Evolutionary conservation across 2,888 invertebrate species (phyloP).

Genomic region (Carabus problematicus): DNA sequence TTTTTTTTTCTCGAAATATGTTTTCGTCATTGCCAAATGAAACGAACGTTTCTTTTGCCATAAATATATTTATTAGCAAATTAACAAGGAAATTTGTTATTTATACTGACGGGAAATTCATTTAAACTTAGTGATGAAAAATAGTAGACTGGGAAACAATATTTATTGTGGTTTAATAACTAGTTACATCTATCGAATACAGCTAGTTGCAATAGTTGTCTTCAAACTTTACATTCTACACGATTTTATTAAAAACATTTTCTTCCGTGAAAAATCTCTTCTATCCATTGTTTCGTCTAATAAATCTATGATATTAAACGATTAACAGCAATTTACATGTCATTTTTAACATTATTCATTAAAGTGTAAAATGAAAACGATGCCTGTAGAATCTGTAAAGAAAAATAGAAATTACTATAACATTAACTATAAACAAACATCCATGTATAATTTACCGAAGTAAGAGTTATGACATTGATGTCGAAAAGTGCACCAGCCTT

Average conservation of each 20-base stretch:
- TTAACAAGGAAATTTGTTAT: too few relatives aligned
- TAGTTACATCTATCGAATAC: too few relatives aligned
- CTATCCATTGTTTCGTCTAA: background rate
- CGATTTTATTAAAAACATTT: background rate
- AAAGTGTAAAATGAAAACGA: constrained; percentile 32
- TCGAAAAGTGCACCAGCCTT: constrained; percentile 24
- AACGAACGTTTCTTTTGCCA: too few relatives aligned
- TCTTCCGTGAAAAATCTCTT: background rate
- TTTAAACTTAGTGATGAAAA: too few relatives aligned
- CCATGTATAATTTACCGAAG: constrained; percentile 15
- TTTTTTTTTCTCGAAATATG: too few relatives aligned
- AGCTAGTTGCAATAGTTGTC: too few relatives aligned
- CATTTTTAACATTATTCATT: constrained; percentile 19
- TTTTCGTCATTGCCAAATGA: background rate
- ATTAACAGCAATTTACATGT: background rate
- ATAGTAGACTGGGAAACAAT: too few relatives aligned
- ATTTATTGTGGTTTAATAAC: too few relatives aligned
- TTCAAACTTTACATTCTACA: too few relatives aligned
- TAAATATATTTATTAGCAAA: too few relatives aligned
- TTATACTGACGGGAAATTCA: too few relatives aligned
- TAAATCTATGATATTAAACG: background rate
- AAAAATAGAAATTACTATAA: constrained; percentile 2
- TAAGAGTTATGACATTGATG: constrained; percentile 20
- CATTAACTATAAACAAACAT: background rate
- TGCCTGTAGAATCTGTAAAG: constrained; percentile 22